Evolutionary conservation across 2,113 vertebrate species (phyloP).

Genomic region (Nesogale talazaci): DNA sequence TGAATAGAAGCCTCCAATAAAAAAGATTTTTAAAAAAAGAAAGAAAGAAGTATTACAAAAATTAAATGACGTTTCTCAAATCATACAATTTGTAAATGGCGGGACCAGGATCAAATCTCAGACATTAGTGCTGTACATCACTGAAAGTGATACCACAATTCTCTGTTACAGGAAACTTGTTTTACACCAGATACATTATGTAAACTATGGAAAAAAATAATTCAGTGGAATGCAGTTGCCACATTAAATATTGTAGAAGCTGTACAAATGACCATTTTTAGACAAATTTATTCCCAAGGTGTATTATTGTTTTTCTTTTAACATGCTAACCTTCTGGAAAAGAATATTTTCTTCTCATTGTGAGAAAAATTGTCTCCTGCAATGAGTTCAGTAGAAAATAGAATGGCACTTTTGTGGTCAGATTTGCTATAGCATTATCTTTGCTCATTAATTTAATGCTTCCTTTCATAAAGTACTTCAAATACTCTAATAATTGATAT

Average conservation of each 20-base stretch:
- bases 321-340: neutral
- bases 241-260: neutral
- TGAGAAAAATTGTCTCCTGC: neutral
- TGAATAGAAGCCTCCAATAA: too few relatives aligned
- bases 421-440: slow-evolving; percentile 46
- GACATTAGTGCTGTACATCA: neutral
- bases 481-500: slow-evolving; percentile 45
- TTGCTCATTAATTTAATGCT: slow-evolving; percentile 39
- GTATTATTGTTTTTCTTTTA: neutral
- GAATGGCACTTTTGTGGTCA: neutral
- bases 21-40: too few relatives aligned
- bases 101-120: neutral
- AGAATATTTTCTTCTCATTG: slow-evolving; percentile 38
- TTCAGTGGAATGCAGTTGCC: neutral
- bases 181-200: neutral
- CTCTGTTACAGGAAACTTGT: neutral
- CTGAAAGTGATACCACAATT: neutral
- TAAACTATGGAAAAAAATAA: neutral
- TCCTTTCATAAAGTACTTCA: slow-evolving; percentile 18
- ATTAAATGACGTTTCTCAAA: neutral
- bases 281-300: neutral
- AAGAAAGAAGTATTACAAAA: too few relatives aligned
- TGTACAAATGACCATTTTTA: neutral
- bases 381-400: slow-evolving; percentile 12
- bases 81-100: neutral